A percentile compares a stretch with the other conserved stretches of the same genome.
These are phyloP conservation scores for Scrobipalpa costella DNA, from an alignment of 2,888 invertebrate species.

Conservation along the genomic window DNA sequence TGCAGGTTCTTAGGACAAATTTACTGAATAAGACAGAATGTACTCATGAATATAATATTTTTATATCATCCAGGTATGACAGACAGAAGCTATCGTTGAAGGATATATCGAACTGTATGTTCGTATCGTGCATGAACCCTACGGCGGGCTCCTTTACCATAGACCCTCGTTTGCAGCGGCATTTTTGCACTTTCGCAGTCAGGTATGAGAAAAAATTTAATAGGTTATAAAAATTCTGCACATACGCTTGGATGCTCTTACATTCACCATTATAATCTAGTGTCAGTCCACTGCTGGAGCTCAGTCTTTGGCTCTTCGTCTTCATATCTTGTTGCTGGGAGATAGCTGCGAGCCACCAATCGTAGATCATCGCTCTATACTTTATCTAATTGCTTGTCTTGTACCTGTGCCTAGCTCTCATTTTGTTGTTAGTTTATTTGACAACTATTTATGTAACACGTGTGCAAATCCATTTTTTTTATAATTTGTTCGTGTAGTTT, in stretches of 20 bases:
- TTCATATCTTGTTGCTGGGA: too few relatives aligned
- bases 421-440: too few relatives aligned
- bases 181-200: constrained; percentile 93
- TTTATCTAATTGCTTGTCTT: too few relatives aligned
- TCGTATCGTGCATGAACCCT: constrained; percentile 98
- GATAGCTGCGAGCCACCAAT: too few relatives aligned
- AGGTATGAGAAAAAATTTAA: constrained; percentile 73
- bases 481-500: constrained; percentile 80
- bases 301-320: too few relatives aligned
- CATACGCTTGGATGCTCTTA: too few relatives aligned
- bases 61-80: constrained; percentile 85
- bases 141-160: constrained; percentile 97
- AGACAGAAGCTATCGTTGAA: constrained; percentile 91
- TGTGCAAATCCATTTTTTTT: too few relatives aligned
- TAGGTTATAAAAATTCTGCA: not conserved
- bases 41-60: not conserved
- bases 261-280: too few relatives aligned
- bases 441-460: too few relatives aligned
- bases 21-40: not conserved
- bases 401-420: too few relatives aligned
- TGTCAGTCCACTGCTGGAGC: too few relatives aligned
- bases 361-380: too few relatives aligned
- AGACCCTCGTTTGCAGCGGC: constrained; percentile 92
- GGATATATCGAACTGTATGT: constrained; percentile 96
- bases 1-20: not conserved